These are phyloP conservation scores for Cantharis nigra DNA, from an alignment of 2,888 invertebrate genomes.

Conservation along the genomic window DNA sequence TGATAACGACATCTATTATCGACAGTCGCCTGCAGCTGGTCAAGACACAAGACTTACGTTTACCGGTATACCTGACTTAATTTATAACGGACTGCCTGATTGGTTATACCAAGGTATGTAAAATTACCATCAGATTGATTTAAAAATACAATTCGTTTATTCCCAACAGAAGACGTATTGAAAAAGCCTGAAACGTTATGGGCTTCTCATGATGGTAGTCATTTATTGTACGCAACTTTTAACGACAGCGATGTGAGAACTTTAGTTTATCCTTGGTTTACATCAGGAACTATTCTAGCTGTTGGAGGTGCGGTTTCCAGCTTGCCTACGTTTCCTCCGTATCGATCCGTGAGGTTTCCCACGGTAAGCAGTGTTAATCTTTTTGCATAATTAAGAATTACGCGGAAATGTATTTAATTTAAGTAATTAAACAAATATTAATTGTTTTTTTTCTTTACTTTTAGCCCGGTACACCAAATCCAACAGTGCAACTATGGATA, in stretches of 20 bases:
- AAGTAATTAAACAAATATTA: neutral
- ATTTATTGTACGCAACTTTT: slow-evolving; percentile 84
- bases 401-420: neutral
- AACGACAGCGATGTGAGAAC: slow-evolving; percentile 81
- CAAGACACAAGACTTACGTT: slow-evolving; percentile 73
- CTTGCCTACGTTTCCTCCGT: slow-evolving; percentile 72
- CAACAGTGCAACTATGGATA: slow-evolving; percentile 81
- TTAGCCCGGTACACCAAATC: slow-evolving; percentile 84
- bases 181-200: slow-evolving; percentile 82
- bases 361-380: slow-evolving; percentile 61
- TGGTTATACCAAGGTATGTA: slow-evolving; percentile 92
- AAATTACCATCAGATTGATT: slow-evolving; percentile 13
- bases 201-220: slow-evolving; percentile 81
- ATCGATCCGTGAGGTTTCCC: slow-evolving; percentile 81
- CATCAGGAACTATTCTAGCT: slow-evolving; percentile 68
- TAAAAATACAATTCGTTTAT: neutral
- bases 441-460: neutral
- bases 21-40: slow-evolving; percentile 72
- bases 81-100: slow-evolving; percentile 93
- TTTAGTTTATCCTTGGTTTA: slow-evolving; percentile 82
- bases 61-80: slow-evolving; percentile 75
- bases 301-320: slow-evolving; percentile 59
- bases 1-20: slow-evolving; percentile 87
- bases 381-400: slow-evolving; percentile 2
- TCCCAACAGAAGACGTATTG: slow-evolving; percentile 81